A percentile compares a stretch with the other conserved stretches of the same genome.
Evolutionary conservation across 1,140 invertebrate genomes (phyloP).

Genomic region (Rhizoglyphus robini): DNA sequence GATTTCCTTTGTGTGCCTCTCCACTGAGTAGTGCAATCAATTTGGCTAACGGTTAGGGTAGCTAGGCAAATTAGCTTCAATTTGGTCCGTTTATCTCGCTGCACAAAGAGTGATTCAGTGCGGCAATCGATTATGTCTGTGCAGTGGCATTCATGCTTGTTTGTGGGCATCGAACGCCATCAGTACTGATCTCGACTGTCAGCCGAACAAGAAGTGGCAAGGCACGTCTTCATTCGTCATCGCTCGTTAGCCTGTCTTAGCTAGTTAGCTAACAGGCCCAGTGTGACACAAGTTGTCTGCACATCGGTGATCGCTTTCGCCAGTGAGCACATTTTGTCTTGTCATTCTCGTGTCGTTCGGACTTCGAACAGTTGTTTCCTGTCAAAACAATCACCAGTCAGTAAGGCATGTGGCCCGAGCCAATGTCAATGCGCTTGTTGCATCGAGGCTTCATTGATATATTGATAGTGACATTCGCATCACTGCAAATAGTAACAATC

Average conservation of each 20-base stretch:
- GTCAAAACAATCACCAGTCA: constrained; percentile 6
- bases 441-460: too few relatives aligned
- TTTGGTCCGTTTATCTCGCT: neutral
- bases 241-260: neutral
- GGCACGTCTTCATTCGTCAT: neutral
- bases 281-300: neutral
- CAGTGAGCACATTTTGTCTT: neutral
- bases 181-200: neutral
- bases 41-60: neutral
- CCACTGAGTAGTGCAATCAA: neutral
- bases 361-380: neutral
- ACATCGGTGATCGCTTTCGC: neutral
- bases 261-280: neutral
- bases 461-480: constrained; percentile 1
- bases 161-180: neutral
- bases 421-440: constrained; percentile 5
- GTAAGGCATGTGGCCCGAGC: neutral
- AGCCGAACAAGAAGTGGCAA: too few relatives aligned
- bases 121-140: neutral
- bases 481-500: neutral
- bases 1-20: neutral
- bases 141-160: neutral
- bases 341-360: neutral
- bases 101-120: neutral
- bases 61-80: constrained; percentile 1